phyloP scores from a whole-genome alignment of 2,888 invertebrate genomes.

The Torymus aiolomorphi region DNA sequence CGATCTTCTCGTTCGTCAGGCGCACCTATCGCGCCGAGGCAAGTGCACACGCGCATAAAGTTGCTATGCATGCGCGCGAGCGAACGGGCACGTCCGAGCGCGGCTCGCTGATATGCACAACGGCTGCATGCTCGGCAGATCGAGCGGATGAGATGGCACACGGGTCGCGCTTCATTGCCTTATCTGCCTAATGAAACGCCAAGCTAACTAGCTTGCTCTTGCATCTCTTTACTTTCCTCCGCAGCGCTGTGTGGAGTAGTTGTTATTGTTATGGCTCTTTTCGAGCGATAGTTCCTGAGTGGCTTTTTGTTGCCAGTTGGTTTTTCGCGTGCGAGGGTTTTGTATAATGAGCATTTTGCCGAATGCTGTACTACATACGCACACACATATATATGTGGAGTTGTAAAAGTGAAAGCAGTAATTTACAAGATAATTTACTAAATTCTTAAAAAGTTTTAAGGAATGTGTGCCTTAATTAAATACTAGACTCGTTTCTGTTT shows the following conservation, averaged over 20 bases:
- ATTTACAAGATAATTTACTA: too few species aligned
- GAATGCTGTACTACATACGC: too few species aligned
- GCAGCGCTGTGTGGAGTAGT: background rate
- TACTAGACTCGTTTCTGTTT: too few species aligned
- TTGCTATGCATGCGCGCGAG: background rate
- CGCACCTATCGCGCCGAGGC: conserved; percentile 1
- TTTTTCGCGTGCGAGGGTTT: too few species aligned
- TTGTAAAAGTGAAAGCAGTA: too few species aligned
- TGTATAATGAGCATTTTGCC: too few species aligned
- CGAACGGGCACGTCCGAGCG: conserved; percentile 1
- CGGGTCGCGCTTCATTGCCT: conserved; percentile 69
- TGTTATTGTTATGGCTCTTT: conserved; percentile 39
- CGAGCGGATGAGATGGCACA: conserved; percentile 59
- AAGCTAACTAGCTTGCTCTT: conserved; percentile 67
- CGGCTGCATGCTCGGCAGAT: conserved; percentile 3
- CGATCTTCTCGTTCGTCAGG: conserved; percentile 4
- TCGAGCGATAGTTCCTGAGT: background rate
- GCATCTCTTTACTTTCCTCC: conserved; percentile 14
- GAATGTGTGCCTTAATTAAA: too few species aligned
- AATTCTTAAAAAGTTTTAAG: too few species aligned
- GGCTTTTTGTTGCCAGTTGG: too few species aligned
- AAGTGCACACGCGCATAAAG: conserved; percentile 19
- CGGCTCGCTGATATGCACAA: too few species aligned
- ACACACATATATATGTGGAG: background rate
- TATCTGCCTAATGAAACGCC: conserved; percentile 74